Base-by-base conservation (phyloP, 2,113 vertebrate species). In the Oenanthe oenanthe region DNA sequence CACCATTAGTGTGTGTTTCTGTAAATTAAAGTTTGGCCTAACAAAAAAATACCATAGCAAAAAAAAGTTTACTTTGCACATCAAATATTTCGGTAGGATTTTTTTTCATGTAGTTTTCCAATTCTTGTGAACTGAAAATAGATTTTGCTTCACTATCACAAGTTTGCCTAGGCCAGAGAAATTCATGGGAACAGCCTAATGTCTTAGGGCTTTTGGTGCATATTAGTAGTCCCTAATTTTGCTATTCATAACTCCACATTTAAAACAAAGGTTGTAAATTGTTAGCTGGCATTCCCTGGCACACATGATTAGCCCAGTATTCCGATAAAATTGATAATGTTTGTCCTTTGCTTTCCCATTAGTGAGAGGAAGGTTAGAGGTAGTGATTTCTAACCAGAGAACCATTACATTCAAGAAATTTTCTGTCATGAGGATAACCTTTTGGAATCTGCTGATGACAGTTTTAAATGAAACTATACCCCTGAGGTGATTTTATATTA, bases 401-500 rank as follows among this genome's bases (percentile, higher is more conserved):
- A 75, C 10, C 17, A 20, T 61, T 66, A 53, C 8, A 4, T 86
- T 74, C 10, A 25, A 86, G 34, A 67, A 70, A 1, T 31, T 42
- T 53, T 75, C 42, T 83, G 34, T 75, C 29, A 50, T 66, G 31
- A 77, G 34, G 18, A 19, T 81, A 89, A 65, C 45, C 29, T 62
- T 91, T 84, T 89, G 32, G 38, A 83, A 67, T 90, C 72, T 88
- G 24, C 32, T 63, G 56, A 28, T 88, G 75, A 42, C 21, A 72
- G 53, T 84, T 84, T 67, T 74, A 89, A 96, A 89, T 93, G 84
- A 89, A 89, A 92, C 75, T 92, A 87, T 77, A n/a, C n/a, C 72
- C 60, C n/a, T 71, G 74, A 90, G 79, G 80, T 96, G 65, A 92
- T 86, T 95, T 93, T 79, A 93, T 20, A 80, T 86, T 94, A 79